A percentile compares a stretch with the other conserved stretches of the same genome.
phyloP scores from a whole-genome alignment of 2,113 vertebrate species.

The Ictidomys tridecemlineatus region DNA sequence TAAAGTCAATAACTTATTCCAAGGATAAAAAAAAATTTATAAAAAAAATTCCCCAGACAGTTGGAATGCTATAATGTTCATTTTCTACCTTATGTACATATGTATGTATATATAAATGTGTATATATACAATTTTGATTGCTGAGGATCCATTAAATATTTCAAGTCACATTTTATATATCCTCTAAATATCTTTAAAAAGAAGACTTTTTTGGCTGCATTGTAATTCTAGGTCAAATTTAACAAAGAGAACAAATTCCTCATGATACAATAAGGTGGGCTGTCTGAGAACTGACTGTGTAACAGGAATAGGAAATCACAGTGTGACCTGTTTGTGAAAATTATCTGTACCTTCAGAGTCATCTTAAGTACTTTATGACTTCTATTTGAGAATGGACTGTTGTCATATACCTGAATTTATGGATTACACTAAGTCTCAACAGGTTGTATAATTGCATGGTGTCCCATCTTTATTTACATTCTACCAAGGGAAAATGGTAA shows the following conservation, averaged over 20 bases:
- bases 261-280: rapidly evolving
- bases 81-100: neutral
- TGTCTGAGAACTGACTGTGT: rapidly evolving
- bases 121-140: neutral
- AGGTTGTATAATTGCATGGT: neutral
- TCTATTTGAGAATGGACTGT: neutral
- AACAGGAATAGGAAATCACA: neutral
- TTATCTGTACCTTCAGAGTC: neutral
- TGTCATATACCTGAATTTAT: neutral
- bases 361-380: neutral
- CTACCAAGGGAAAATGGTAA: too few relatives aligned
- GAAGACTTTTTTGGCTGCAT: conserved; percentile 2
- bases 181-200: neutral
- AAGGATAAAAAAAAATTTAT: neutral
- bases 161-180: neutral
- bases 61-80: neutral
- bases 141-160: neutral
- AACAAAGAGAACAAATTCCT: neutral
- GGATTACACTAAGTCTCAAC: too few relatives aligned
- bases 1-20: neutral
- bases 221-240: neutral
- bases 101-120: neutral
- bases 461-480: neutral
- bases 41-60: neutral
- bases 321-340: rapidly evolving